Evolutionary conservation across 30 jellyfish, hydroid and myxozoan species (phyloP).

Genomic region (Aurelia coerulea): DNA sequence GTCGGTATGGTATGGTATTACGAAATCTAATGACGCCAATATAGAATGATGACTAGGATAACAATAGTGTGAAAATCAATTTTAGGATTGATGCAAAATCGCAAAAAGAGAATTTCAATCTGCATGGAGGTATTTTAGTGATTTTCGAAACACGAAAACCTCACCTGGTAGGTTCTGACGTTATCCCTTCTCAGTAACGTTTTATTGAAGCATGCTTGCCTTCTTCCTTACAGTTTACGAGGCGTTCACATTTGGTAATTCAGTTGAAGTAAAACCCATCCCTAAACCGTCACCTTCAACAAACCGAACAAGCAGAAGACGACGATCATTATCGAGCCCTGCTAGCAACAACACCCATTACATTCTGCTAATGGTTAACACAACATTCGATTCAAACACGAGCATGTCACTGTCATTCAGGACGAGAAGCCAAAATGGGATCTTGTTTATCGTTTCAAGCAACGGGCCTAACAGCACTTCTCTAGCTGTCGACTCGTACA

Average conservation of each 20-base stretch:
- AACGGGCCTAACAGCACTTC: constrained; percentile 19
- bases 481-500: constrained; percentile 6
- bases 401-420: constrained; percentile 31
- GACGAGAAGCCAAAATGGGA: constrained; percentile 44
- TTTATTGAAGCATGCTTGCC: not conserved
- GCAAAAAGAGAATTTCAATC: too few species aligned
- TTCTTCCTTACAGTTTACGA: constrained; percentile 18
- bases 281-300: constrained; percentile 25
- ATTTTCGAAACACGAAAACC: too few species aligned
- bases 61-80: too few species aligned
- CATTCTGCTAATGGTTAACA: constrained; percentile 27
- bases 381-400: constrained; percentile 22
- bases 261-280: constrained; percentile 11
- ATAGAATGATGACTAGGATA: too few species aligned
- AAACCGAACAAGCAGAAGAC: constrained; percentile 37
- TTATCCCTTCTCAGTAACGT: not conserved
- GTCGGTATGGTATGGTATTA: too few species aligned
- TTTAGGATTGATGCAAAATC: too few species aligned
- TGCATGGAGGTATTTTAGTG: too few species aligned
- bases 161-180: too few species aligned
- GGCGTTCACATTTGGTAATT: constrained; percentile 38
- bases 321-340: constrained; percentile 25
- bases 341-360: constrained; percentile 19
- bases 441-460: constrained; percentile 29
- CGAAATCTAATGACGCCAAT: too few species aligned